Evolutionary conservation across 92 coral and sea anemone genomes (phyloP).

Genomic region (Scolanthus callimorphus): DNA sequence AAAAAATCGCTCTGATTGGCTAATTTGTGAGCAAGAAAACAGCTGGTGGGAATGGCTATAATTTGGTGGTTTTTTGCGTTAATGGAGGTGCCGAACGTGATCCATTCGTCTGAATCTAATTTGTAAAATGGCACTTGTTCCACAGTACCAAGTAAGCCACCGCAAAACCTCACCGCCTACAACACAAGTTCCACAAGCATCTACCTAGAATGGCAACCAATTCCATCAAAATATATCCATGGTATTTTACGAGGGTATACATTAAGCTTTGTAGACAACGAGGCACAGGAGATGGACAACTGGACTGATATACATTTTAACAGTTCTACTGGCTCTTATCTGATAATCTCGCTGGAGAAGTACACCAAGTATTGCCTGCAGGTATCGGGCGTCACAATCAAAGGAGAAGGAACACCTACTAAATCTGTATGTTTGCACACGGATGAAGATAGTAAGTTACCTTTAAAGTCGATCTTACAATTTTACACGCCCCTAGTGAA

Average conservation of each 20-base stretch:
- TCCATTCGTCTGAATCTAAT: too few species aligned
- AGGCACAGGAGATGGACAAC: constrained; percentile 9
- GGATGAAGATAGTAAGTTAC: constrained; percentile 85
- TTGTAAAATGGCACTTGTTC: too few species aligned
- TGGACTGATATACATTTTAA: constrained; percentile 26
- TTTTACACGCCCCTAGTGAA: too few species aligned
- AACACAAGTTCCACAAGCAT: constrained; percentile 75
- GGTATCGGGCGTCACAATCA: constrained; percentile 70
- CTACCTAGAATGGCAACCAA: constrained; percentile 67
- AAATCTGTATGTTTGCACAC: constrained; percentile 46
- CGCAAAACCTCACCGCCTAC: constrained; percentile 41
- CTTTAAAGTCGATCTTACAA: too few species aligned
- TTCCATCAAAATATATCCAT: constrained; percentile 41
- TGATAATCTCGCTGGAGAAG: constrained; percentile 42
- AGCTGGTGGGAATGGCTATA: too few species aligned
- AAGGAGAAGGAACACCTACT: constrained; percentile 64
- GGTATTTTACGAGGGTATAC: constrained; percentile 75
- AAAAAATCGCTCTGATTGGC: too few species aligned
- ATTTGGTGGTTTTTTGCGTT: too few species aligned
- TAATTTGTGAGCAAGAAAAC: too few species aligned
- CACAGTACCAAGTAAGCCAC: constrained; percentile 65
- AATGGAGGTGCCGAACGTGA: too few species aligned
- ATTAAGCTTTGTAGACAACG: constrained; percentile 34
- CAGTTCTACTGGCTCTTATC: constrained; percentile 18
- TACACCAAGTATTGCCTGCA: constrained; percentile 62